Conservation (phyloP, 2,888 invertebrate genomes). For the Actias luna region DNA sequence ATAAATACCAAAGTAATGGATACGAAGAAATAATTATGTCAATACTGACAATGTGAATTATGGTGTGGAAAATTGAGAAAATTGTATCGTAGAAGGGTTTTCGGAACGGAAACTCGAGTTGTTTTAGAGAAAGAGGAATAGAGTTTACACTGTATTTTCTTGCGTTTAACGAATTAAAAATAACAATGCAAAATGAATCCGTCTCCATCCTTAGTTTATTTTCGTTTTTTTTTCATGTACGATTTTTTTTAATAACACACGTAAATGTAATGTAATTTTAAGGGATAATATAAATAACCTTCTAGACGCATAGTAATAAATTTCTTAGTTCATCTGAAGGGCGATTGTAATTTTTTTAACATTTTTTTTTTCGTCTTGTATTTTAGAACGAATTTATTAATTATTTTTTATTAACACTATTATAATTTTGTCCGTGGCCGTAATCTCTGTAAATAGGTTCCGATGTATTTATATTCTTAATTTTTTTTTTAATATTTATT, state of each 20-base stretch:
- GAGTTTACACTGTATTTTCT: too few species aligned
- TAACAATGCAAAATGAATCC: constrained; percentile 58
- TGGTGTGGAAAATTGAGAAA: too few species aligned
- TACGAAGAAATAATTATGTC: too few species aligned
- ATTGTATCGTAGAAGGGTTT: too few species aligned
- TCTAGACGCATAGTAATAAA: constrained; percentile 72
- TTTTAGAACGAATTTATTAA: constrained; percentile 76
- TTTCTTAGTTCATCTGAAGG: constrained; percentile 68
- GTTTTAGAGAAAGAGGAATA: too few species aligned
- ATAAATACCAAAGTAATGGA: too few species aligned
- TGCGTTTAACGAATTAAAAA: constrained; percentile 33
- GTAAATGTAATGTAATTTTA: constrained; percentile 76
- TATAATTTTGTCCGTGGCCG: constrained; percentile 54
- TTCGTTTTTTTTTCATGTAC: constrained; percentile 52
- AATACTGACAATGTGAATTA: too few species aligned
- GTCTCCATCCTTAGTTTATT: constrained; percentile 55
- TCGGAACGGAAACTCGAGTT: too few species aligned
- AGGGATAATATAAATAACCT: constrained; percentile 67
- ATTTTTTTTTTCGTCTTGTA: constrained; percentile 31
- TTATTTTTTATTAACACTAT: constrained; percentile 57
- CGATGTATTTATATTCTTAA: constrained; percentile 47
- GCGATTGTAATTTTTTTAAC: constrained; percentile 51
- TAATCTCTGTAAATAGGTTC: constrained; percentile 72
- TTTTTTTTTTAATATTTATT: constrained; percentile 26
- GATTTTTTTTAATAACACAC: constrained; percentile 75